Base-by-base conservation (phyloP, 2,113 vertebrate species). In the Cygnus atratus region DNA sequence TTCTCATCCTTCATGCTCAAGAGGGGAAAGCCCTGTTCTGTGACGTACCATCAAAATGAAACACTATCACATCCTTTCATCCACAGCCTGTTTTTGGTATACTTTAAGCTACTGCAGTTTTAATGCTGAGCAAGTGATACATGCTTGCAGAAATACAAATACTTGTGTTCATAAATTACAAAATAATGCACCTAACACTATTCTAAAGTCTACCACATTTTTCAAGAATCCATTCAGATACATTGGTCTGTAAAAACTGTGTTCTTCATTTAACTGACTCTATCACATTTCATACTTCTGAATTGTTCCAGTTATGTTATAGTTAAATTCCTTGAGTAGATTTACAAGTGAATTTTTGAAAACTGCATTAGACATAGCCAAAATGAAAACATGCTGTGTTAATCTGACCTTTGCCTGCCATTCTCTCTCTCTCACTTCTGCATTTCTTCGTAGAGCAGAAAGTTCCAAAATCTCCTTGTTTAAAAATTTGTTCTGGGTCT, bases 381-480 rank as follows among this genome's bases (percentile, higher is more conserved):
- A 89, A 79, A 28, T 3, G 20, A 87, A n/a, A 92, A 78, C 2
- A 37, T 5, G 28, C 43, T 54, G 46, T 28, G 24, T 91, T 41
- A 13, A 20, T 85, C 97, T 92, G 97, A 99, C 99, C 99, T 99
- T 99, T 58, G 98, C 98, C 95, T 99, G 98, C 80, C 99, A 96
- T 63, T 98, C 97, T 90, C 98, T 98, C 93, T 99, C 99, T 94
- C 99, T 97, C 62, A 94, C 97, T 97, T 99, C 99, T 41, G 99
- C 97, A 68, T 99, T 99, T 97, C 99, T 98, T 93, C 99, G 98
- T 52, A 99, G 97, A 21, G 98, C 98, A 12, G 99, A 98, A 90
- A 99, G 98, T 96, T 99, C 99, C 97, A 99, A 96, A 93, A 99
- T 99, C 94, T 99, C 99, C 97, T 99, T 99, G 97, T 99, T 99